Evolutionary conservation across 2,113 vertebrate species (phyloP).

Genomic region (Apteryx mantelli): DNA sequence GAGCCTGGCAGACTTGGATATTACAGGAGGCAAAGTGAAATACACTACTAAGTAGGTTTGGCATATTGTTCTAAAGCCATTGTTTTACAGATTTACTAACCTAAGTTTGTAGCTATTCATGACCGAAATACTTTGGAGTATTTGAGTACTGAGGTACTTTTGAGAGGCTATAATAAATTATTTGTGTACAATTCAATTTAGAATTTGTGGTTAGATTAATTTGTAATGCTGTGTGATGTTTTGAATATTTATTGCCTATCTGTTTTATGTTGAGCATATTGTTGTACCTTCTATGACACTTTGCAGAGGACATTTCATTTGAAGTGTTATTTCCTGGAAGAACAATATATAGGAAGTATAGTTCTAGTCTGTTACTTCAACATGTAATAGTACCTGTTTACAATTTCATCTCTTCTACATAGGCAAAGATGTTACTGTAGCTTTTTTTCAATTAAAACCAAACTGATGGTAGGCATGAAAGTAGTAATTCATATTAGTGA

Average conservation of each 20-base stretch:
- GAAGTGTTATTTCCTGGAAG: constrained; percentile 38
- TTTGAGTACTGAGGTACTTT: neutral
- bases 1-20: neutral
- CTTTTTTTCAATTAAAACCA: neutral
- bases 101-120: neutral
- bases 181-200: constrained; percentile 23
- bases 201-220: neutral
- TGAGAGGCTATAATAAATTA: constrained; percentile 34
- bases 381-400: neutral
- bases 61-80: neutral
- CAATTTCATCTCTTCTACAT: neutral
- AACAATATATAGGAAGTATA: neutral
- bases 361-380: neutral
- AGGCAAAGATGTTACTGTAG: neutral
- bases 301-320: constrained; percentile 22
- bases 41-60: neutral
- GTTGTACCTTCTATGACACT: neutral
- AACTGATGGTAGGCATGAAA: neutral
- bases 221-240: neutral
- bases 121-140: neutral
- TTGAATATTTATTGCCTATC: constrained; percentile 26
- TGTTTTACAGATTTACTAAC: neutral
- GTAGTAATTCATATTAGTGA: neutral
- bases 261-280: constrained; percentile 10
- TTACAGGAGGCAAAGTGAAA: neutral